Percentiles rank a stretch among this genome's conserved stretches.
Evolutionary conservation across 2,888 invertebrate species (phyloP).

Genomic region (Malacosoma neustria): DNA sequence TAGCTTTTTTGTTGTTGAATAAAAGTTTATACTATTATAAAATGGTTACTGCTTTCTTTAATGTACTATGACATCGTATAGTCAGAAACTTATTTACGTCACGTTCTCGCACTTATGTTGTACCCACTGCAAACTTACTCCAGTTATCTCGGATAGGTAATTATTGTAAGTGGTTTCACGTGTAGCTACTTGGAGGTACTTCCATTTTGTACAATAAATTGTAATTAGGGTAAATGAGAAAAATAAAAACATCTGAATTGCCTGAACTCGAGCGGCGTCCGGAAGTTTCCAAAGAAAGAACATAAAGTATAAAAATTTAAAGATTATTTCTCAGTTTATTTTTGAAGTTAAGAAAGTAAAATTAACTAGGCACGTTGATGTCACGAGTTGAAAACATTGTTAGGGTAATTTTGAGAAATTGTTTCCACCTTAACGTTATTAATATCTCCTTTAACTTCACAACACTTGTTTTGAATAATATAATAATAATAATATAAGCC

Average conservation of each 20-base stretch:
- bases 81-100: slow-evolving; percentile 3
- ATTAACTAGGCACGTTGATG: slow-evolving; percentile 37
- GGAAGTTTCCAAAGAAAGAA: slow-evolving; percentile 31
- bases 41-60: too few species aligned
- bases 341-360: slow-evolving; percentile 35
- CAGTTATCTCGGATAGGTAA: slow-evolving; percentile 15
- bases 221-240: slow-evolving; percentile 19
- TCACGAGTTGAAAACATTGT: slow-evolving; percentile 33
- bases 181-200: slow-evolving; percentile 14
- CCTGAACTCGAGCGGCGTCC: slow-evolving; percentile 19
- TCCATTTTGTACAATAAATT: slow-evolving; percentile 16
- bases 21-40: too few species aligned
- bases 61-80: too few species aligned
- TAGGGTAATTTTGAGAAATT: slow-evolving; percentile 19
- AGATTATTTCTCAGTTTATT: slow-evolving; percentile 32
- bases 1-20: too few species aligned
- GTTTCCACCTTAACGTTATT: slow-evolving; percentile 9
- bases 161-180: slow-evolving; percentile 21
- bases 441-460: too few species aligned
- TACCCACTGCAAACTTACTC: slow-evolving; percentile 9
- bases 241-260: slow-evolving; percentile 27
- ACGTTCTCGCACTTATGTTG: slow-evolving; percentile 14
- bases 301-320: slow-evolving; percentile 40
- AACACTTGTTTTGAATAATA: too few species aligned
- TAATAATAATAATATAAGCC: too few species aligned